phyloP scores from a whole-genome alignment of 2,888 invertebrate genomes.

The Dioctria linearis region DNA sequence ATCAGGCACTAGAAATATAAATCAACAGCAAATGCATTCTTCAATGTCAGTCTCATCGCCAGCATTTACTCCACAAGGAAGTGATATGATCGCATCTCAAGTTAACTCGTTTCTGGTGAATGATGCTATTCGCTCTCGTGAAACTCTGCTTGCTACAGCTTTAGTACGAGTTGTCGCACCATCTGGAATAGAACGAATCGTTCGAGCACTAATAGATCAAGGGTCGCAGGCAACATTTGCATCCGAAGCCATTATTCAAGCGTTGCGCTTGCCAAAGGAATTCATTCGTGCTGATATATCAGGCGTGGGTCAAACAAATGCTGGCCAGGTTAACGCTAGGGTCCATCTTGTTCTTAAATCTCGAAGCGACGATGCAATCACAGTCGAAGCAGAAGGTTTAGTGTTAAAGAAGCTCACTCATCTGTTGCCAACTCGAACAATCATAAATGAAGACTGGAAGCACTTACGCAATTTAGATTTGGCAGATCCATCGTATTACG shows the following conservation, averaged over 20 bases:
- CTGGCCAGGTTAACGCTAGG: neutral
- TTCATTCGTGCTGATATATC: neutral
- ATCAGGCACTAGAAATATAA: neutral
- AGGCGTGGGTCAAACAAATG: neutral
- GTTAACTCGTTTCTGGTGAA: neutral
- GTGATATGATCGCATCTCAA: too few species aligned
- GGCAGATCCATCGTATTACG: slow-evolving; percentile 30
- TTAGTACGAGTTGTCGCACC: neutral
- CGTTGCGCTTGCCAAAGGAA: neutral
- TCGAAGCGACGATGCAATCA: neutral
- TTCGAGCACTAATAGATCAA: slow-evolving; percentile 8
- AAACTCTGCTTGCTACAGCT: neutral
- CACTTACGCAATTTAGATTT: neutral
- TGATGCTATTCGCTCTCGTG: neutral
- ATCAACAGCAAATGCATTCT: too few species aligned
- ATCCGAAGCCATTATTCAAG: neutral
- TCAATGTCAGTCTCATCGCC: neutral
- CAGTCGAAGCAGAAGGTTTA: neutral
- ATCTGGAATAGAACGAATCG: neutral
- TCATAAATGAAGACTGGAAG: neutral
- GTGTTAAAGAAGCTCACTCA: neutral
- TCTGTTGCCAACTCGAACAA: neutral
- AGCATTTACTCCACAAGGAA: neutral
- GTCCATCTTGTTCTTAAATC: neutral
- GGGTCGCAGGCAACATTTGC: neutral